Evolutionary conservation across 2,797 vertebrate species (phyloP).

Genomic region (Buceros bicornis): DNA sequence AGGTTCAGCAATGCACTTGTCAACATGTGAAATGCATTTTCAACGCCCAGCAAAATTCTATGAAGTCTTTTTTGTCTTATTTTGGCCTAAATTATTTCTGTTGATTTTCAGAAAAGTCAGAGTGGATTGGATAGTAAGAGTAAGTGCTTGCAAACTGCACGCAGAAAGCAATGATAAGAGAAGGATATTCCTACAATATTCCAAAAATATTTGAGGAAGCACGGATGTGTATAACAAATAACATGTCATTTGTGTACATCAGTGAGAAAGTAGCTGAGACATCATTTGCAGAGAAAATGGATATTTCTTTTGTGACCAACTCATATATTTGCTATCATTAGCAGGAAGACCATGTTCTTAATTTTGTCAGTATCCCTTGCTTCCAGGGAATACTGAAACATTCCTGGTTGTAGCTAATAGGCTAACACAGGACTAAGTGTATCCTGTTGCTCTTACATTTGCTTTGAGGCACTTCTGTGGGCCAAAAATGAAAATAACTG

Average conservation of each 20-base stretch:
- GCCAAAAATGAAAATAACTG: background rate
- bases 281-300: background rate
- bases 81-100: background rate
- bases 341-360: background rate
- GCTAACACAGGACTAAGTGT: background rate
- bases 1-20: background rate
- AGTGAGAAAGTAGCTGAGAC: background rate
- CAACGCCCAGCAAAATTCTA: background rate
- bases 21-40: slow-evolving; percentile 21
- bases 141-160: background rate
- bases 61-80: background rate
- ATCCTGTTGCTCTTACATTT: background rate
- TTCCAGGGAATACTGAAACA: background rate
- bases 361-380: background rate
- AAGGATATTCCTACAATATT: slow-evolving; percentile 5
- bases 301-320: background rate
- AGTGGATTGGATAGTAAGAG: background rate
- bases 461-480: background rate
- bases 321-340: background rate
- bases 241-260: background rate
- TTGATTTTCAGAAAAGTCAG: background rate
- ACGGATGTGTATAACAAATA: background rate
- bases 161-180: background rate
- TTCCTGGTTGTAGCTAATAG: background rate
- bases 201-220: background rate